A percentile compares a stretch with the other conserved stretches of the same genome.
Evolutionary conservation across 2,113 vertebrate genomes (phyloP).

Genomic region (Bambusicola thoracicus): DNA sequence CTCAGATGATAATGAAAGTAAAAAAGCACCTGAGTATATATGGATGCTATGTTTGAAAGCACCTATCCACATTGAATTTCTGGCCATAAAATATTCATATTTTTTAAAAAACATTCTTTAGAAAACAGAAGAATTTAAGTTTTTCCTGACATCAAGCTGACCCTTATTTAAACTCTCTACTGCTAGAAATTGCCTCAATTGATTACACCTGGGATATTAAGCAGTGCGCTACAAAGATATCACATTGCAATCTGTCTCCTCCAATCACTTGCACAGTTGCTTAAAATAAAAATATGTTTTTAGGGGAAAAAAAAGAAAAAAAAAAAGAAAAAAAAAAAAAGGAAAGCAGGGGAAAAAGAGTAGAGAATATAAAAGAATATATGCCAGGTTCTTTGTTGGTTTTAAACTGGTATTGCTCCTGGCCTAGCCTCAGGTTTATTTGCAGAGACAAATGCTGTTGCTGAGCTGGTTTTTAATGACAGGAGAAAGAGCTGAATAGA

Average conservation of each 20-base stretch:
- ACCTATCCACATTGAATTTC: not conserved
- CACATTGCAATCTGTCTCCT: not conserved
- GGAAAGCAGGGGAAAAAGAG: not conserved
- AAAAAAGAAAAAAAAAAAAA: not conserved
- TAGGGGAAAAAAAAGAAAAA: not conserved
- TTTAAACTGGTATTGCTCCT: not conserved
- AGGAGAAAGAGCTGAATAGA: not conserved
- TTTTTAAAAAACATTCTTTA: not conserved
- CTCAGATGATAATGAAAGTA: not conserved
- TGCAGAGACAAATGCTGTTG: constrained; percentile 10
- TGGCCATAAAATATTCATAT: not conserved
- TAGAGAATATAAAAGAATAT: not conserved
- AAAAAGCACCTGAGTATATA: not conserved
- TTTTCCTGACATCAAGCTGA: not conserved
- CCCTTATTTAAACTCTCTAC: not conserved
- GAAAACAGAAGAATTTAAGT: not conserved
- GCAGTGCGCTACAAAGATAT: not conserved
- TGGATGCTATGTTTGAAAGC: not conserved
- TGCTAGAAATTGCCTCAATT: not conserved
- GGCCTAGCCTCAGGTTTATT: constrained; percentile 41
- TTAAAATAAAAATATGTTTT: constrained; percentile 1
- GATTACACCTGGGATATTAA: not conserved
- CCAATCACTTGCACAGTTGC: not conserved
- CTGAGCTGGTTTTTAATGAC: constrained; percentile 22
- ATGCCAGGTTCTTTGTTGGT: not conserved